Base-by-base conservation (phyloP, 23 tunicate species). In the Pegea sp. region DNA sequence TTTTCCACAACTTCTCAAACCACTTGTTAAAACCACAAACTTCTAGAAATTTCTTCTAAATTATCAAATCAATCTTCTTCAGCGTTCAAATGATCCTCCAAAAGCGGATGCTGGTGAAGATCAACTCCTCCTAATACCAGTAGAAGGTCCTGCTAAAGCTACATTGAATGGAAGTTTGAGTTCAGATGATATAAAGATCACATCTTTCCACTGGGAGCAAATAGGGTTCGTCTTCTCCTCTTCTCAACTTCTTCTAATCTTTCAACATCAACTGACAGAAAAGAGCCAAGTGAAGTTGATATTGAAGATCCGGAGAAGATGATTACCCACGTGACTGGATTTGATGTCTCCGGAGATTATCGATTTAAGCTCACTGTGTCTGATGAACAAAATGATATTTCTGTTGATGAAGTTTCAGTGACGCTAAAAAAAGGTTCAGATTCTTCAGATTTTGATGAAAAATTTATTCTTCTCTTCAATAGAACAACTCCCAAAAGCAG, bases 21-120 rank as follows among this genome's bases (percentile, higher is more conserved):
- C n/a, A n/a, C n/a, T n/a, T n/a, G n/a, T n/a, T n/a, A n/a, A n/a
- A n/a, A n/a, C n/a, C n/a, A n/a, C n/a, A n/a, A n/a, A n/a, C n/a
- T n/a, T n/a, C n/a, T n/a, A n/a, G n/a, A n/a, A n/a, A n/a, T n/a
- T n/a, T n/a, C n/a, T n/a, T n/a, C n/a, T n/a, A n/a, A n/a, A n/a
- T n/a, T n/a, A n/a, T n/a, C n/a, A n/a, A n/a, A n/a, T n/a, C 16
- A 38, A 38, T 38, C 20, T 48, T 11, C 30, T 22, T 34, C 58
- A 84, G 95, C 72, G 66, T 55, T 84, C 95, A 22, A 84, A 84
- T 58, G 67, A 73, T 58, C 95, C 84, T 29, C 95, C 95, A n/a
- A 28, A 22, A 25, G 95, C 95, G 8, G 26, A 67, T 52, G 95
- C 84, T 1, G 95, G 95, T 1, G 51, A 57, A 8, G 71, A 69